These are phyloP conservation scores for Cataglyphis albicans DNA, from an alignment of 2,888 invertebrate genomes.

Conservation along the genomic window DNA sequence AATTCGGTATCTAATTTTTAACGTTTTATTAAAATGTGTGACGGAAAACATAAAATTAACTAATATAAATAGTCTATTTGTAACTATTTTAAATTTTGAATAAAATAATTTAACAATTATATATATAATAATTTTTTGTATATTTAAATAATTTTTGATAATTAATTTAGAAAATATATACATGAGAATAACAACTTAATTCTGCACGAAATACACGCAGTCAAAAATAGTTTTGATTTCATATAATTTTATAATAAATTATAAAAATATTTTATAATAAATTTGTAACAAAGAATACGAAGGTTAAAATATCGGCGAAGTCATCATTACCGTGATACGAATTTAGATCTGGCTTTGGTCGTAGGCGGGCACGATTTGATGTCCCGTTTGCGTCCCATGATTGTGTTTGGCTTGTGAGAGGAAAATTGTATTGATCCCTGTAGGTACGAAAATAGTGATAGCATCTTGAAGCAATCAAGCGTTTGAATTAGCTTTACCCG, in stretches of 20 bases:
- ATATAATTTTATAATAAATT: not conserved
- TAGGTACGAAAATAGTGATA: not conserved
- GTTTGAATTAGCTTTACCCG: not conserved
- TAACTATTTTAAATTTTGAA: not conserved
- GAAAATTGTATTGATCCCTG: not conserved
- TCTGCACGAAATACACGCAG: not conserved
- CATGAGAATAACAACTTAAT: not conserved
- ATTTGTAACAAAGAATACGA: not conserved
- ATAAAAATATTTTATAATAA: no score
- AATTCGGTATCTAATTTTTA: not conserved
- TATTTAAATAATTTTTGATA: not conserved
- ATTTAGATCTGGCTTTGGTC: slow-evolving; percentile 18
- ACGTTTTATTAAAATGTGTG: not conserved
- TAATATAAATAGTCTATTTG: not conserved
- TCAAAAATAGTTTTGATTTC: not conserved
- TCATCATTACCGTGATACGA: slow-evolving; percentile 18
- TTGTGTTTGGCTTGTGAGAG: slow-evolving; percentile 17
- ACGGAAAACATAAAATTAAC: not conserved
- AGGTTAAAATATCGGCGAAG: not conserved
- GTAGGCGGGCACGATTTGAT: slow-evolving; percentile 41
- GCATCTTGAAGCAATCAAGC: not conserved
- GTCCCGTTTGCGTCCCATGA: slow-evolving; percentile 35
- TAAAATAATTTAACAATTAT: not conserved
- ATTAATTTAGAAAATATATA: not conserved
- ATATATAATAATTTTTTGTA: not conserved